phyloP scores from a whole-genome alignment of 2,797 vertebrate species.

The Mus minutoides region DNA sequence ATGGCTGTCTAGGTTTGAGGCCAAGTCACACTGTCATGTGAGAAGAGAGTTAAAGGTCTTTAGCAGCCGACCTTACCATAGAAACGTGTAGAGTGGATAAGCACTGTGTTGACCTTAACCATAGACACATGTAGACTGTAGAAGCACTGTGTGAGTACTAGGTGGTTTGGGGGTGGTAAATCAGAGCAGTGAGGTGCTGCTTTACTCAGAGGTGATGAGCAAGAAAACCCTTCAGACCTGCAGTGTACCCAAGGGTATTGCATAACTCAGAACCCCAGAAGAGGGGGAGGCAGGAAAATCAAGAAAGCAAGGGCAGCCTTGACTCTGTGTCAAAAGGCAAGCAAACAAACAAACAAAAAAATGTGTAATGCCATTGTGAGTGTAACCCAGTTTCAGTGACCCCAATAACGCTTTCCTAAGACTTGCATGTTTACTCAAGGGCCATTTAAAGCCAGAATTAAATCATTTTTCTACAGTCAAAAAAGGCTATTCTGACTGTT shows the following conservation, averaged over 20 bases:
- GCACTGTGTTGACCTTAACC: not conserved
- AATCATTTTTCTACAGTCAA: not conserved
- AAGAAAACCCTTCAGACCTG: not conserved
- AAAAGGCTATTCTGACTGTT: not conserved
- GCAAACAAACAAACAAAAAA: not conserved
- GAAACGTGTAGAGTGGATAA: not conserved
- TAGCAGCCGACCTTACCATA: not conserved
- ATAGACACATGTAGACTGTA: not conserved
- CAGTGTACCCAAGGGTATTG: not conserved
- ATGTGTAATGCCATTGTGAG: not conserved
- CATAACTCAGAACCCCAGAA: not conserved
- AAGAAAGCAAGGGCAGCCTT: not conserved
- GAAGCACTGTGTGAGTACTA: not conserved
- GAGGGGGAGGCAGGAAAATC: not conserved
- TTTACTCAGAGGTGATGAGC: not conserved
- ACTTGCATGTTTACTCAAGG: not conserved
- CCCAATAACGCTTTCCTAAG: too few relatives aligned
- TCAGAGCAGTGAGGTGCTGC: not conserved
- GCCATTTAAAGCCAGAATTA: slow-evolving; percentile 32
- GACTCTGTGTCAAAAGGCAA: not conserved
- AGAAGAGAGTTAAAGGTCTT: not conserved
- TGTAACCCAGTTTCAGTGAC: not conserved
- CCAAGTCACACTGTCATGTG: too few relatives aligned
- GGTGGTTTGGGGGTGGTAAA: not conserved
- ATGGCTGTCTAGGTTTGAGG: not conserved